Base-by-base conservation (phyloP, 1,140 invertebrate genomes). In the Lutraria rhynchaena region DNA sequence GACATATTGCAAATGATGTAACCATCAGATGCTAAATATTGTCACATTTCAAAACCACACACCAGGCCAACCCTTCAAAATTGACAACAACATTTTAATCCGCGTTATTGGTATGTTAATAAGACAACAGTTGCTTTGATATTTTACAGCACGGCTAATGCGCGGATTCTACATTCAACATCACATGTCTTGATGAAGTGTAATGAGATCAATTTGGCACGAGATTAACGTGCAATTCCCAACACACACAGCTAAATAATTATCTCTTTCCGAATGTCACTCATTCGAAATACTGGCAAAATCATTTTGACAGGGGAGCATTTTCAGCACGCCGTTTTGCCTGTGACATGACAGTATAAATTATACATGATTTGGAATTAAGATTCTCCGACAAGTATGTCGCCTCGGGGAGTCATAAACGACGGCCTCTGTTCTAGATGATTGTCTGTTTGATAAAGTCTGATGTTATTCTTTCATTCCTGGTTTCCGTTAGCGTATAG, bases 181-280 rank as follows among this genome's bases (percentile, higher is more conserved):
- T 41, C 5, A 41, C 37, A 41, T 7, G 37, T 41, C 37, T 41
- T 41, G 37, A 7, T 41, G 37, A 41, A 41, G 37, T 41, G 5
- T 5, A 74, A 74, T 57, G n/a, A 22, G 71, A 74, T 74, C 53
- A 74, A 74, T 74, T 55, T 60, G 71, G 41, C 60, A 33, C 22
- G 60, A 77, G 51, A 77, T 77, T 77, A 77, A 65, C 74, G 61
- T 63, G 58, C 58, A 60, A 77, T 77, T 77, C 74, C 74, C 74
- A 63, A 41, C 41, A 57, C 61, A 65, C 74, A 35, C 37, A 37
- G 29, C 74, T 63, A 65, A 77, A 77, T 77, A 77, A 77, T 77
- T 77, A 77, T 77, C 74, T 77, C 74, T 65, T 63, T 63, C 44
- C 22, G 46, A 65, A 29, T 41, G 74, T 65, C 74, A 77, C 35